These are phyloP conservation scores for Neodiprion lecontei DNA, from an alignment of 1,140 invertebrate species.

Conservation along the genomic window DNA sequence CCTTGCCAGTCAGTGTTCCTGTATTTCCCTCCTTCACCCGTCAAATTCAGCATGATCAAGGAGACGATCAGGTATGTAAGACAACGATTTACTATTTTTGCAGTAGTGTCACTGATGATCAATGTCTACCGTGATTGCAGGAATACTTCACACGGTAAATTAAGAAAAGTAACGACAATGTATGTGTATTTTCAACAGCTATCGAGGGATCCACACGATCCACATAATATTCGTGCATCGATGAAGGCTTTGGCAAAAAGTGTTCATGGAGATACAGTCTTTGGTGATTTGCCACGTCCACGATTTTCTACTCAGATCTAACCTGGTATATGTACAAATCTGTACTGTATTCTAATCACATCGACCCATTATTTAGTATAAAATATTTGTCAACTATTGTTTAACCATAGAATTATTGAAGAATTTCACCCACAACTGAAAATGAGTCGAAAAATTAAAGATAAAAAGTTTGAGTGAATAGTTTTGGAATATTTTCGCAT, in stretches of 20 bases:
- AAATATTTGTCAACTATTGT: not conserved
- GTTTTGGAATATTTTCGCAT: constrained; percentile 3
- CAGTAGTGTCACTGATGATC: not conserved
- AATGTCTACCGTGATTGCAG: too few relatives aligned
- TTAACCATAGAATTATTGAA: not conserved
- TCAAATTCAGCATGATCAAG: constrained; percentile 49
- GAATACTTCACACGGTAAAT: too few relatives aligned
- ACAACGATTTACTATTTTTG: not conserved
- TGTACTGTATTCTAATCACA: not conserved
- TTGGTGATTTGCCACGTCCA: constrained; percentile 82
- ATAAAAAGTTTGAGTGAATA: not conserved
- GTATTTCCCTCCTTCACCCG: constrained; percentile 53
- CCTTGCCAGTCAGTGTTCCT: constrained; percentile 65
- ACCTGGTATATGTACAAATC: constrained; percentile 33
- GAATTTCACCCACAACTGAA: not conserved
- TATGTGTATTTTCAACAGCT: constrained; percentile 29
- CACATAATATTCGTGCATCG: constrained; percentile 82
- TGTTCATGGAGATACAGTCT: constrained; percentile 83
- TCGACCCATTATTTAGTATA: not conserved
- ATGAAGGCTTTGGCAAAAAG: constrained; percentile 87
- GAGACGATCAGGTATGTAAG: constrained; percentile 56
- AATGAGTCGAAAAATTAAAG: not conserved
- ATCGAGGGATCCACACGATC: constrained; percentile 50
- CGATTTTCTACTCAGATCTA: constrained; percentile 83
- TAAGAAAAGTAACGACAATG: not conserved